These are phyloP conservation scores for Pteropus rufus DNA, from an alignment of 2,797 vertebrate species.

Conservation along the genomic window DNA sequence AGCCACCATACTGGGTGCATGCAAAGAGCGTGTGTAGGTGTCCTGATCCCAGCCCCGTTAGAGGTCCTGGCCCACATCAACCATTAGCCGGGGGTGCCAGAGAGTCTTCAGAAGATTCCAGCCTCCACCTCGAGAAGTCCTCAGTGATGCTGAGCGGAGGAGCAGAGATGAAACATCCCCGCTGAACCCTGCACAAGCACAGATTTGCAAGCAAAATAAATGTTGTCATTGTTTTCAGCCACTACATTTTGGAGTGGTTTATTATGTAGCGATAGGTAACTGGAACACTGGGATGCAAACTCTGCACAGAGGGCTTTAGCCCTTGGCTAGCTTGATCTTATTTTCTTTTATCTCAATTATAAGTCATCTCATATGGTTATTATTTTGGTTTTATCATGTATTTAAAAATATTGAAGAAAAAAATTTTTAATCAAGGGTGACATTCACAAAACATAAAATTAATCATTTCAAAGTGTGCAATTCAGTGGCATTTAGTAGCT, in stretches of 20 bases:
- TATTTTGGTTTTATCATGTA: not conserved
- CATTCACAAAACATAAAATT: not conserved
- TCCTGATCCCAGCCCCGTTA: not conserved
- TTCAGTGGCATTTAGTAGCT: not conserved
- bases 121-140: not conserved
- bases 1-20: accelerated
- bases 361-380: not conserved
- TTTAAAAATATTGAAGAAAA: not conserved
- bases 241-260: too few species aligned
- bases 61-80: not conserved
- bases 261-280: accelerated
- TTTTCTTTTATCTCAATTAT: not conserved
- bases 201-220: not conserved
- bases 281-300: accelerated
- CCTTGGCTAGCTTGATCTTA: not conserved
- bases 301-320: accelerated
- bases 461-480: not conserved
- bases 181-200: too few species aligned
- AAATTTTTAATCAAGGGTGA: not conserved
- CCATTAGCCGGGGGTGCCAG: not conserved
- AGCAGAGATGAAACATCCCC: not conserved
- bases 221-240: not conserved
- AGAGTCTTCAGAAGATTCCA: accelerated
- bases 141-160: too few species aligned
- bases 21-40: accelerated